phyloP scores from a whole-genome alignment of 2,113 vertebrate species.

The Helogale parvula region DNA sequence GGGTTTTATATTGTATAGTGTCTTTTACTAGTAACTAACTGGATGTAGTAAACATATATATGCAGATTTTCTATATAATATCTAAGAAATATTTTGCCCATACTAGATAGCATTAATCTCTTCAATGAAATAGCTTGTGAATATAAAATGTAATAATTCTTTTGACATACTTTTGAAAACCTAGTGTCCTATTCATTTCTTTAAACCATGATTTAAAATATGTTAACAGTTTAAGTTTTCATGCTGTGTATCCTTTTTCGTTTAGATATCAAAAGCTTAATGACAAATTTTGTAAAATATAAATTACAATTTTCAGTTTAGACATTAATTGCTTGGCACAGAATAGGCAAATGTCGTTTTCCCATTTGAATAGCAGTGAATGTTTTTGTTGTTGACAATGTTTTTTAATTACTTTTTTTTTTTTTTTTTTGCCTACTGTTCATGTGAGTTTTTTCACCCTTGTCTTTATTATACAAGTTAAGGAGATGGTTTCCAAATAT shows the following conservation, averaged over 20 bases:
- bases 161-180: background rate
- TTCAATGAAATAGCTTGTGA: constrained; percentile 27
- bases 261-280: background rate
- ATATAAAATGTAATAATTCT: background rate
- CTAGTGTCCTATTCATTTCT: background rate
- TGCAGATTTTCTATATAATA: background rate
- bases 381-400: background rate
- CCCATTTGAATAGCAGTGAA: background rate
- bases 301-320: constrained; percentile 6
- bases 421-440: constrained; percentile 24
- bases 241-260: background rate
- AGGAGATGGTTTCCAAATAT: constrained; percentile 45
- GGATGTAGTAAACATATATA: background rate
- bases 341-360: constrained; percentile 13
- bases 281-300: background rate
- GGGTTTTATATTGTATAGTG: background rate
- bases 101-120: background rate
- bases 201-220: background rate
- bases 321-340: background rate
- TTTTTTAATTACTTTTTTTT: constrained; percentile 20
- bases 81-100: background rate
- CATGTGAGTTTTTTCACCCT: background rate
- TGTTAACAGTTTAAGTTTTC: background rate
- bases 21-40: background rate
- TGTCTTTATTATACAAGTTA: constrained; percentile 21